A percentile compares a stretch with the other conserved stretches of the same genome.
Conservation (phyloP, 1,140 invertebrate species). For the Tetragnatha versicolor region DNA sequence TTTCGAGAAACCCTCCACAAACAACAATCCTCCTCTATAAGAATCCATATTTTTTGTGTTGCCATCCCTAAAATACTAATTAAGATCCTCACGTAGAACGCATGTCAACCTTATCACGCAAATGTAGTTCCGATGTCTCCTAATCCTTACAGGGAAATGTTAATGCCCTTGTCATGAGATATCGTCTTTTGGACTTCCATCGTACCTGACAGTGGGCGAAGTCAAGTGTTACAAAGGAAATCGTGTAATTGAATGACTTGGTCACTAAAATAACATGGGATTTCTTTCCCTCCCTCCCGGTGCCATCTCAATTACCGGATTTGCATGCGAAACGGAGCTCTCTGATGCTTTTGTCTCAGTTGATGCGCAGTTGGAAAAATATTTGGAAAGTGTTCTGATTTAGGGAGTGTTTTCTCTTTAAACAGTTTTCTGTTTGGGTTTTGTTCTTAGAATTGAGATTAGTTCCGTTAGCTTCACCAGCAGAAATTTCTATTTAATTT, state of each 20-base stretch:
- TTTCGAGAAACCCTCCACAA: too few species aligned
- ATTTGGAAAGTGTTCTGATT: too few species aligned
- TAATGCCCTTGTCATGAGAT: constrained; percentile 20
- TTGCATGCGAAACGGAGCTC: too few species aligned
- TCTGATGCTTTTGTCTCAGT: too few species aligned
- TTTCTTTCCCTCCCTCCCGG: not conserved
- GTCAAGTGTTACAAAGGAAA: constrained; percentile 19
- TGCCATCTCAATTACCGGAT: constrained; percentile 22
- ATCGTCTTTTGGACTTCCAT: not conserved
- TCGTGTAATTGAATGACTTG: constrained; percentile 27
- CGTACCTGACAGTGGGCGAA: constrained; percentile 10
- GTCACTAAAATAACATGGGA: constrained; percentile 14
- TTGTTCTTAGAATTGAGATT: too few species aligned
- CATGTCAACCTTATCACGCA: constrained; percentile 5
- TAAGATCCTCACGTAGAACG: not conserved
- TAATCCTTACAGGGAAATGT: constrained; percentile 25
- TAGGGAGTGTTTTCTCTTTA: too few species aligned
- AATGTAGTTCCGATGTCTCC: not conserved
- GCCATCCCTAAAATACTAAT: not conserved
- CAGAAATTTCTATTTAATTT: too few species aligned
- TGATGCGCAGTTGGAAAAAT: too few species aligned
- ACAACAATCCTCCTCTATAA: too few species aligned
- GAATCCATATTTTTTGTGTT: not conserved
- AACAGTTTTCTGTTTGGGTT: too few species aligned
- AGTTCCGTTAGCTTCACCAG: too few species aligned